Conservation (phyloP, 1,140 invertebrate genomes). For the Idris sp. region DNA sequence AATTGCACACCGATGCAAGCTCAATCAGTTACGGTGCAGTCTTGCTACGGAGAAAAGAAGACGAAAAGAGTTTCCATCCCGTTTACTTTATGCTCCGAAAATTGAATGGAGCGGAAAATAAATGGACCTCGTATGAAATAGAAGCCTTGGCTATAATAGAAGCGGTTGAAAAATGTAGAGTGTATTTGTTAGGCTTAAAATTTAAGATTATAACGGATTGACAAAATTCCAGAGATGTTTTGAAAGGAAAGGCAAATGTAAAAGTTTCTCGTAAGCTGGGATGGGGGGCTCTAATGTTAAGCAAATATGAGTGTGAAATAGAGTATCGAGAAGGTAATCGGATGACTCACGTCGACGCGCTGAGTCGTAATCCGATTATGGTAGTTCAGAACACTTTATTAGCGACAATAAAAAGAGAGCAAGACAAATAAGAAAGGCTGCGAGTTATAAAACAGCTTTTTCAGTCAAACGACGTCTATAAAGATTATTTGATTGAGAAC, state of each 20-base stretch:
- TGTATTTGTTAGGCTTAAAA: constrained; percentile 1
- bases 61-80: constrained; percentile 2
- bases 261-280: too few species aligned
- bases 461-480: neutral
- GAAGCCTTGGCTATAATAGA: constrained; percentile 2
- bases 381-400: too few species aligned
- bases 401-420: too few species aligned
- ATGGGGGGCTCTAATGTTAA: neutral
- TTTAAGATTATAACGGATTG: constrained; percentile 4
- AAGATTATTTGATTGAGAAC: neutral
- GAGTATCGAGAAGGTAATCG: neutral
- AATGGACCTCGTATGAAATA: constrained; percentile 1
- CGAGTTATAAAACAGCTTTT: neutral
- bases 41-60: neutral
- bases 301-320: neutral
- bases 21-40: neutral
- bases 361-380: constrained; percentile 1
- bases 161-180: neutral
- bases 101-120: neutral
- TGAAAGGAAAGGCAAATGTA: neutral
- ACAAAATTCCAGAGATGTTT: neutral
- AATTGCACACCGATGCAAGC: neutral
- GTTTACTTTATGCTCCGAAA: neutral
- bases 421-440: too few species aligned
- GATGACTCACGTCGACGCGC: constrained; percentile 1